Conservation (phyloP, 2,888 invertebrate species). For the Lymantria dispar region DNA sequence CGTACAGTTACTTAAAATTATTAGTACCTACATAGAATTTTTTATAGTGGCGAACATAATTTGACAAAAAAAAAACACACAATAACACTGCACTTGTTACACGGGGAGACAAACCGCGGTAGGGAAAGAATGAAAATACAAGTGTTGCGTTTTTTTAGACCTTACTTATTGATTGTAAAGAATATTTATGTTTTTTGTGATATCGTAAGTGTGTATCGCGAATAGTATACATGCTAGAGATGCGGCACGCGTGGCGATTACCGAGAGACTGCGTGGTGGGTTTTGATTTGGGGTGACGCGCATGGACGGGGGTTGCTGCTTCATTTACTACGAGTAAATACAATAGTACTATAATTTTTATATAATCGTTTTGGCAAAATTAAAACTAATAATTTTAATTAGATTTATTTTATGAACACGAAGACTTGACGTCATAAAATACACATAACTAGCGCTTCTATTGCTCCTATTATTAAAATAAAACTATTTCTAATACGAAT, state of each 20-base stretch:
- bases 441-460: too few species aligned
- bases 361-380: background rate
- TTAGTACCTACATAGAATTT: slow-evolving; percentile 40
- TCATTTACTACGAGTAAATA: slow-evolving; percentile 59
- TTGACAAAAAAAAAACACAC: slow-evolving; percentile 43
- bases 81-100: slow-evolving; percentile 39
- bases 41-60: slow-evolving; percentile 38
- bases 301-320: slow-evolving; percentile 63
- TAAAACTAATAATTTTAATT: background rate
- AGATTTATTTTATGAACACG: background rate
- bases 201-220: slow-evolving; percentile 32
- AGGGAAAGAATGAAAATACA: slow-evolving; percentile 12
- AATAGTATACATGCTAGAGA: slow-evolving; percentile 47
- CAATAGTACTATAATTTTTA: slow-evolving; percentile 29
- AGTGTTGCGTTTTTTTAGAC: slow-evolving; percentile 27
- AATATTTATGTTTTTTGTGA: slow-evolving; percentile 38
- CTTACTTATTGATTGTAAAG: slow-evolving; percentile 35
- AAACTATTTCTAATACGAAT: too few species aligned
- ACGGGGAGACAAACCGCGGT: slow-evolving; percentile 17
- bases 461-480: too few species aligned
- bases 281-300: slow-evolving; percentile 66
- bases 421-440: too few species aligned
- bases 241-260: slow-evolving; percentile 62
- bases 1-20: slow-evolving; percentile 46
- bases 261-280: slow-evolving; percentile 68